Percentiles rank a stretch among this genome's conserved stretches.
Conservation (phyloP, 2,113 vertebrate species). For the Beaufortia kweichowensis region DNA sequence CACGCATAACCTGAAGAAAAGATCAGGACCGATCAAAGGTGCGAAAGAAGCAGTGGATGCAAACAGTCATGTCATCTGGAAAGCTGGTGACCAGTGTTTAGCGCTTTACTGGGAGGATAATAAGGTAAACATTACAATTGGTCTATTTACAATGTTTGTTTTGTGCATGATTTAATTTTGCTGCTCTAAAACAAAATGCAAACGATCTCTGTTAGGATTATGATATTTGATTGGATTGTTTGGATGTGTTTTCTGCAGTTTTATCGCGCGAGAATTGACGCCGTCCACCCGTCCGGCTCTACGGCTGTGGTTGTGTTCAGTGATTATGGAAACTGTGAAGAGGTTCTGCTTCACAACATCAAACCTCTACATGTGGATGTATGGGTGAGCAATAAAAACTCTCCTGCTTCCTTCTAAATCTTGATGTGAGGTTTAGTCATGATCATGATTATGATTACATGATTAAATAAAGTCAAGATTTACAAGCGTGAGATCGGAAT, state of each 20-base stretch:
- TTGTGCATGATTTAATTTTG: too few relatives aligned
- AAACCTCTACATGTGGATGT: slow-evolving; percentile 83
- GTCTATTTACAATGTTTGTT: too few relatives aligned
- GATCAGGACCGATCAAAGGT: slow-evolving; percentile 84
- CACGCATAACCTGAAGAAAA: slow-evolving; percentile 83
- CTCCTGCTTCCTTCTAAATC: too few relatives aligned
- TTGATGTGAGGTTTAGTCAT: too few relatives aligned
- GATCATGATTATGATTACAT: too few relatives aligned
- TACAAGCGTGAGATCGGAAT: too few relatives aligned
- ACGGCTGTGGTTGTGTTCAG: slow-evolving; percentile 97
- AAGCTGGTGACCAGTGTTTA: slow-evolving; percentile 92
- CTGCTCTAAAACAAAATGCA: too few relatives aligned
- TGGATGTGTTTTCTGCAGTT: slow-evolving; percentile 72
- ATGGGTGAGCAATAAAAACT: slow-evolving; percentile 77
- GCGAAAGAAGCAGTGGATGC: slow-evolving; percentile 71
- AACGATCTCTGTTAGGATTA: too few relatives aligned
- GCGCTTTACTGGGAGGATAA: slow-evolving; percentile 98
- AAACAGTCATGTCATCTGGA: slow-evolving; percentile 76
- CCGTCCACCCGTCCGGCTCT: slow-evolving; percentile 92
- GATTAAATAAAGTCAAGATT: too few relatives aligned
- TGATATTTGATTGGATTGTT: neutral
- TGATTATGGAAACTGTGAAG: slow-evolving; percentile 98
- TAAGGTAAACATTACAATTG: slow-evolving; percentile 80
- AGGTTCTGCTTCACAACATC: slow-evolving; percentile 95
- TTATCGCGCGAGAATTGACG: slow-evolving; percentile 93